Evolutionary conservation across 1,140 invertebrate genomes (phyloP).

Genomic region (Elymnias hypermnestra): DNA sequence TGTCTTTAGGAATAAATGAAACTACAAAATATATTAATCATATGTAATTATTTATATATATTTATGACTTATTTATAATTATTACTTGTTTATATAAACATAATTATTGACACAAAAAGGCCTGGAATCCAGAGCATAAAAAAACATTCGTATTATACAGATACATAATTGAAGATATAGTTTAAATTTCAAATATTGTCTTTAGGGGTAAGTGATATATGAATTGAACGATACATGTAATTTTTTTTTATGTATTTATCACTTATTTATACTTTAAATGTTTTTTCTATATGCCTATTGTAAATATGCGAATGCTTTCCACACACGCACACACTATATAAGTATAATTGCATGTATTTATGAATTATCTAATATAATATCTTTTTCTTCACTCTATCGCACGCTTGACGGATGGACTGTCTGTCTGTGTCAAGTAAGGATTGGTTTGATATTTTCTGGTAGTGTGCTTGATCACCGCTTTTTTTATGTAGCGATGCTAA

Average conservation of each 20-base stretch:
- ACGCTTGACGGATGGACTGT: constrained; percentile 32
- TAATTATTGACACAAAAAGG: too few relatives aligned
- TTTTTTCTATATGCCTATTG: constrained; percentile 1
- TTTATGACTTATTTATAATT: too few relatives aligned
- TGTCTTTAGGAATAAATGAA: too few relatives aligned
- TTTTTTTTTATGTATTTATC: neutral
- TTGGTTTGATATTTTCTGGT: constrained; percentile 12
- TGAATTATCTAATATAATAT: constrained; percentile 22
- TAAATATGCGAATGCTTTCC: constrained; percentile 18
- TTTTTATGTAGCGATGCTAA: too few relatives aligned
- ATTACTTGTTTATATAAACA: too few relatives aligned
- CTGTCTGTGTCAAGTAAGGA: constrained; percentile 38
- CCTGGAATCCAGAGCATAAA: too few relatives aligned
- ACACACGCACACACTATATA: constrained; percentile 17
- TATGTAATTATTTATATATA: too few relatives aligned
- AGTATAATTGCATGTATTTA: constrained; percentile 20
- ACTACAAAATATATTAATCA: too few relatives aligned
- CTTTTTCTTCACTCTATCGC: constrained; percentile 24
- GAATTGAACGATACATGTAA: neutral
- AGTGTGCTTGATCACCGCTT: neutral
- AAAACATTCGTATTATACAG: too few relatives aligned
- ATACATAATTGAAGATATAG: too few relatives aligned
- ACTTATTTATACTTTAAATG: neutral
- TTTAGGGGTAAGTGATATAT: too few relatives aligned
- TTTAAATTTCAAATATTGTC: too few relatives aligned